Evolutionary conservation across 2,888 invertebrate genomes (phyloP).

Genomic region (Parthenolecanium corni): DNA sequence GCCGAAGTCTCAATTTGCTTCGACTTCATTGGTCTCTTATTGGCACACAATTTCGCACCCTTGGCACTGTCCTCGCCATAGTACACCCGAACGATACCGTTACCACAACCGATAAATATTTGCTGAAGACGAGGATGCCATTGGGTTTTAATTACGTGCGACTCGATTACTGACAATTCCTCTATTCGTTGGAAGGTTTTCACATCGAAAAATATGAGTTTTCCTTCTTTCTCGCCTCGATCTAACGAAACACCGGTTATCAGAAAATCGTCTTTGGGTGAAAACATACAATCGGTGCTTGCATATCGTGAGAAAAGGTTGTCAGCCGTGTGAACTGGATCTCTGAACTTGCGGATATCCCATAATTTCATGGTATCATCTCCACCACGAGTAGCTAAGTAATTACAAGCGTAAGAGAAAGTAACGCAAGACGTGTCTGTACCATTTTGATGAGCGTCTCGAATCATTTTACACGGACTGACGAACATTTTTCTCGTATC

Average conservation of each 20-base stretch:
- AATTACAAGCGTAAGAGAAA: conserved; percentile 76
- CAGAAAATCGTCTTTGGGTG: conserved; percentile 82
- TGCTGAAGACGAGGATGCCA: conserved; percentile 99
- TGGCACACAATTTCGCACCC: conserved; percentile 81
- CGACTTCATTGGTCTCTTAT: conserved; percentile 64
- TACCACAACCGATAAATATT: conserved; percentile 81
- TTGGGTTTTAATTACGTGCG: conserved; percentile 72
- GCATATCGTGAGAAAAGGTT: conserved; percentile 58
- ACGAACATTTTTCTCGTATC: conserved; percentile 85
- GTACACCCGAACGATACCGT: conserved; percentile 78
- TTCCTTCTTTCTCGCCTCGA: conserved; percentile 51
- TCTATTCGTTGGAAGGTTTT: conserved; percentile 62
- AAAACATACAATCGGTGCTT: conserved; percentile 57
- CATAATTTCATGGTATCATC: conserved; percentile 93
- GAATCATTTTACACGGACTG: conserved; percentile 63
- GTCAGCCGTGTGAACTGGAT: conserved; percentile 55
- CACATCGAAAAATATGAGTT: conserved; percentile 66
- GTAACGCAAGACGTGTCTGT: conserved; percentile 70
- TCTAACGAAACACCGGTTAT: conserved; percentile 76
- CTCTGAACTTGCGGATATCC: conserved; percentile 76
- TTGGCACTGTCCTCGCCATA: conserved; percentile 81
- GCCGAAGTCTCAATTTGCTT: conserved; percentile 77
- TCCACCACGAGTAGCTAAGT: conserved; percentile 67
- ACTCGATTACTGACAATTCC: conserved; percentile 62
- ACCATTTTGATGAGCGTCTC: conserved; percentile 68